Evolutionary conservation across 2,888 invertebrate species (phyloP).

Genomic region (Biston stratarius): DNA sequence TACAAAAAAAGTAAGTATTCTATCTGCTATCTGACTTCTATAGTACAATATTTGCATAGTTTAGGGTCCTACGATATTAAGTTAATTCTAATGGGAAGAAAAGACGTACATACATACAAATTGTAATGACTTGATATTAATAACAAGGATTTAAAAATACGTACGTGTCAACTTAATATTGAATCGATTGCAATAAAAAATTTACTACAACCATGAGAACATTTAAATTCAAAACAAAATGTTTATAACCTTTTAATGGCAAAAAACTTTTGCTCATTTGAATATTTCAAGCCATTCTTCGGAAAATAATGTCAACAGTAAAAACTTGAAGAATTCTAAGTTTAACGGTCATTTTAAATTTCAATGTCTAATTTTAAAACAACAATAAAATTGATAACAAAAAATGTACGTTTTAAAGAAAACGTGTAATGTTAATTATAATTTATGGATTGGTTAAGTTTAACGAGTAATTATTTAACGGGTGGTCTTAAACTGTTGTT

Average conservation of each 20-base stretch:
- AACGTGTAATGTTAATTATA: slow-evolving; percentile 23
- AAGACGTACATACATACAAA: no score
- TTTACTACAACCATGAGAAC: slow-evolving; percentile 10
- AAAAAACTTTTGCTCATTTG: slow-evolving; percentile 12
- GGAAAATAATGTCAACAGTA: not conserved
- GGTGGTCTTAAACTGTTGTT: slow-evolving; percentile 31
- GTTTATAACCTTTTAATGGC: slow-evolving; percentile 16
- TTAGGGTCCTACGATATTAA: no score
- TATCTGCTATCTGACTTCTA: no score
- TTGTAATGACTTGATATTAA: not conserved
- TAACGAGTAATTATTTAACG: slow-evolving; percentile 30
- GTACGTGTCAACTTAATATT: not conserved
- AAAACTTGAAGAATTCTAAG: not conserved
- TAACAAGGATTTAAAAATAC: not conserved
- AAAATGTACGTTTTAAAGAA: not conserved
- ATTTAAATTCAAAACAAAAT: slow-evolving; percentile 19
- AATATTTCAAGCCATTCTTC: slow-evolving; percentile 9
- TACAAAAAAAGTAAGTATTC: no score
- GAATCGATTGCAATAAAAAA: slow-evolving; percentile 12
- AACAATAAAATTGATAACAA: not conserved
- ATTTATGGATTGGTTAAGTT: slow-evolving; percentile 24
- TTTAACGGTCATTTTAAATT: not conserved
- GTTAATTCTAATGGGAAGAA: no score
- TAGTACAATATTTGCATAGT: no score
- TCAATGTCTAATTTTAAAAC: not conserved